Evolutionary conservation across 2,113 vertebrate genomes (phyloP).

Genomic region (Macroglossus sobrinus): DNA sequence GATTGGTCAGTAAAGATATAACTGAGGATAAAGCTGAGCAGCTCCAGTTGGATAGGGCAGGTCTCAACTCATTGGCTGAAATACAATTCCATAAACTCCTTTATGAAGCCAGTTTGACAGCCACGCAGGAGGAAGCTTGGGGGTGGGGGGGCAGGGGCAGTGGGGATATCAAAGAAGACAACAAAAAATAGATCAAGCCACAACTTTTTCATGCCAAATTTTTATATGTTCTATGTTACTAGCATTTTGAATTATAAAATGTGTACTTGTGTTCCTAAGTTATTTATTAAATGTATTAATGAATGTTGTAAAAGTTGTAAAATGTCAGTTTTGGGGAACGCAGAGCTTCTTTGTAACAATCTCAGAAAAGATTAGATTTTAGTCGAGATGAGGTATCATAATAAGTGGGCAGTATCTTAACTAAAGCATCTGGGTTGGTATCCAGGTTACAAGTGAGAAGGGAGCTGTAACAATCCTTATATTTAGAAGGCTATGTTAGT

Average conservation of each 20-base stretch:
- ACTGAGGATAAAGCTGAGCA: neutral
- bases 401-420: neutral
- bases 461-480: neutral
- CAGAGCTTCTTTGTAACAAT: neutral
- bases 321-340: neutral
- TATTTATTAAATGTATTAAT: neutral
- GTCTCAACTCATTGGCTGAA: neutral
- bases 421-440: neutral
- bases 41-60: neutral
- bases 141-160: neutral
- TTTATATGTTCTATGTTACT: neutral
- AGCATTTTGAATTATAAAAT: neutral
- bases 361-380: neutral
- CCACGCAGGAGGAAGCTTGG: neutral
- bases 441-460: neutral
- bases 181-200: neutral
- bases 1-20: neutral
- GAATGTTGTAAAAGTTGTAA: neutral
- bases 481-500: neutral
- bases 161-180: neutral
- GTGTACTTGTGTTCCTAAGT: neutral
- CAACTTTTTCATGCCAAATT: neutral
- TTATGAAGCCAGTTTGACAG: neutral
- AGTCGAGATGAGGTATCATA: neutral
- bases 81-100: neutral